Evolutionary conservation across 2,797 vertebrate genomes (phyloP).

Genomic region (Neostethus bicornis): DNA sequence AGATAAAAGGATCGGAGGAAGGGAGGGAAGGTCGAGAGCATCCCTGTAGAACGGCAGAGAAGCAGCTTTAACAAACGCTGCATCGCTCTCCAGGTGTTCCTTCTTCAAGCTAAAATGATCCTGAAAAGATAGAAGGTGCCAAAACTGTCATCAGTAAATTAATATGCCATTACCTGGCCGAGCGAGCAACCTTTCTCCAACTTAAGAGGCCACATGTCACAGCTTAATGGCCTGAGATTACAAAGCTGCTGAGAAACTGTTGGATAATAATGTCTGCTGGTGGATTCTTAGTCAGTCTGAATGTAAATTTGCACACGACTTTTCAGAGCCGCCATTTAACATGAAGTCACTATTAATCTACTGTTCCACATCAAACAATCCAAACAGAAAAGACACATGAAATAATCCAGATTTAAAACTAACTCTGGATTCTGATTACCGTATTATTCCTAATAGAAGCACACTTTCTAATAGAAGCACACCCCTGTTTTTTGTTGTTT

Average conservation of each 20-base stretch:
- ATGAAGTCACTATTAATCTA: slow-evolving; percentile 3
- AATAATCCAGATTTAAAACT: no score
- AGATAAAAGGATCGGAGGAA: slow-evolving; percentile 6
- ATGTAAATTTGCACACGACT: slow-evolving; percentile 9
- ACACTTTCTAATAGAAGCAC: no score
- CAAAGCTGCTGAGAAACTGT: background rate
- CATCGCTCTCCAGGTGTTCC: slow-evolving; percentile 9
- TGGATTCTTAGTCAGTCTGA: slow-evolving; percentile 5
- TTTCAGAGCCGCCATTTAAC: background rate
- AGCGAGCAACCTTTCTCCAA: slow-evolving; percentile 11
- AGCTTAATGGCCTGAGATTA: background rate
- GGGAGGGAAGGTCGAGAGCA: slow-evolving; percentile 2
- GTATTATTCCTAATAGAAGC: no score
- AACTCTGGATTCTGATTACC: no score
- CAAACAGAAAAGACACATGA: no score
- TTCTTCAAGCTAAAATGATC: slow-evolving; percentile 20
- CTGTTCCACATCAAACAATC: no score
- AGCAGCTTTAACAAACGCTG: slow-evolving; percentile 8
- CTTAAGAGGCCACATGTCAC: slow-evolving; percentile 12
- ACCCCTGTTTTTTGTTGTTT: no score
- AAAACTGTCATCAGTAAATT: slow-evolving; percentile 32
- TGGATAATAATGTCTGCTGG: background rate
- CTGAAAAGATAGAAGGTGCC: slow-evolving; percentile 7
- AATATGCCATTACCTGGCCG: slow-evolving; percentile 28
- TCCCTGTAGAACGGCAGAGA: slow-evolving; percentile 19